These are phyloP conservation scores for Falco punctatus DNA, from an alignment of 2,113 vertebrate species.

Conservation along the genomic window DNA sequence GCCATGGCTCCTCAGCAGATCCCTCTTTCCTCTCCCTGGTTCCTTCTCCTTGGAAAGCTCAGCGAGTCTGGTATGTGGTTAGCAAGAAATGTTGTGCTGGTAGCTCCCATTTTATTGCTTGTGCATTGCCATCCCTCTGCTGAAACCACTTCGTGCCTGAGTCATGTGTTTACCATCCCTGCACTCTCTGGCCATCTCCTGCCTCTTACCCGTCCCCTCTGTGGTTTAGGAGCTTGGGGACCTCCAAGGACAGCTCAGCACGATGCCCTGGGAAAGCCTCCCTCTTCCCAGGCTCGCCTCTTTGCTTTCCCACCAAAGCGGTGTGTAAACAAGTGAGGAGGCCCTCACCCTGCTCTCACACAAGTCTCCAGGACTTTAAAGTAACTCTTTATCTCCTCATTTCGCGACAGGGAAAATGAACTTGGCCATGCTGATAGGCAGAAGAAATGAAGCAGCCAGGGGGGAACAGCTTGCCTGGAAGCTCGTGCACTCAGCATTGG, in stretches of 20 bases:
- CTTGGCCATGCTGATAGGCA: not conserved
- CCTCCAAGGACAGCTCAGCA: not conserved
- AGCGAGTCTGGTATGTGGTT: not conserved
- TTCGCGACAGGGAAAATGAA: not conserved
- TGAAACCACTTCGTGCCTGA: not conserved
- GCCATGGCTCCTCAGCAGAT: not conserved
- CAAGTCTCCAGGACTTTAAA: not conserved
- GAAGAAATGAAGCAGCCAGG: not conserved
- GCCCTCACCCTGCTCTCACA: not conserved
- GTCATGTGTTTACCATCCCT: not conserved
- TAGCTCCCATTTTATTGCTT: not conserved
- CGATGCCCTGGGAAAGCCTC: not conserved
- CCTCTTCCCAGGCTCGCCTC: not conserved
- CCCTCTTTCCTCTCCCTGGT: not conserved
- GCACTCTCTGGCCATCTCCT: not conserved
- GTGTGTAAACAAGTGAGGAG: not conserved
- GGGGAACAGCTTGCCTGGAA: not conserved
- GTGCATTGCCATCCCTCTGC: not conserved
- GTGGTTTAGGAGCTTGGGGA: not conserved
- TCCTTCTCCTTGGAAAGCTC: not conserved
- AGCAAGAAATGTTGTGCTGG: not conserved
- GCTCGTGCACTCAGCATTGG: accelerated
- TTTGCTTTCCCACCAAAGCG: not conserved
- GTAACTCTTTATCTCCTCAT: not conserved
- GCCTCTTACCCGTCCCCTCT: not conserved